Conservation (phyloP, 2,113 vertebrate species). For the Sturnira hondurensis region DNA sequence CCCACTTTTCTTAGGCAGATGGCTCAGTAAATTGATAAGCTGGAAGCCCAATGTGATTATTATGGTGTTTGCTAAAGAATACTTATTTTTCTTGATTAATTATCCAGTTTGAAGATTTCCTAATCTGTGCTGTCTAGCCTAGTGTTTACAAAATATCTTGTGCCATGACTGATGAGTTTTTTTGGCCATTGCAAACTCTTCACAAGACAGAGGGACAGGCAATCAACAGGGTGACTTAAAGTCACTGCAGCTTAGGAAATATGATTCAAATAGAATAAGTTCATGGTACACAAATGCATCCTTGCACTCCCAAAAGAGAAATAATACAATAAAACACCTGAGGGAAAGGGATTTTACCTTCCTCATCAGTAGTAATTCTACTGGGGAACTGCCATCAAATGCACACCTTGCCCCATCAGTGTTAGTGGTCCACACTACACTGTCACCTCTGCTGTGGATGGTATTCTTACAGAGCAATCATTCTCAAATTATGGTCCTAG, state of each 20-base stretch:
- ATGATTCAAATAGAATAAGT: neutral
- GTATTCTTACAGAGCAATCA: neutral
- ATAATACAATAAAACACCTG: neutral
- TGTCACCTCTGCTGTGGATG: neutral
- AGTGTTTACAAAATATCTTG: neutral
- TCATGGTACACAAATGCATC: neutral
- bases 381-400: neutral
- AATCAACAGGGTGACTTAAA: neutral
- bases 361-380: neutral
- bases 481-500: neutral
- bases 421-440: neutral
- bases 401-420: neutral
- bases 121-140: neutral
- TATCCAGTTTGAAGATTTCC: conserved; percentile 4
- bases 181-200: neutral
- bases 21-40: neutral
- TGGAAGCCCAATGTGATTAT: neutral
- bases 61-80: neutral
- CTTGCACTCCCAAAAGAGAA: neutral
- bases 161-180: neutral
- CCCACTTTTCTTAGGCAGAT: neutral
- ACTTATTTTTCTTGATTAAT: conserved; percentile 45
- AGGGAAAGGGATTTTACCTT: neutral
- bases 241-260: neutral
- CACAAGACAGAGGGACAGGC: neutral